Evolutionary conservation across 1,140 invertebrate genomes (phyloP).

Genomic region (Xylocopa sonorina): DNA sequence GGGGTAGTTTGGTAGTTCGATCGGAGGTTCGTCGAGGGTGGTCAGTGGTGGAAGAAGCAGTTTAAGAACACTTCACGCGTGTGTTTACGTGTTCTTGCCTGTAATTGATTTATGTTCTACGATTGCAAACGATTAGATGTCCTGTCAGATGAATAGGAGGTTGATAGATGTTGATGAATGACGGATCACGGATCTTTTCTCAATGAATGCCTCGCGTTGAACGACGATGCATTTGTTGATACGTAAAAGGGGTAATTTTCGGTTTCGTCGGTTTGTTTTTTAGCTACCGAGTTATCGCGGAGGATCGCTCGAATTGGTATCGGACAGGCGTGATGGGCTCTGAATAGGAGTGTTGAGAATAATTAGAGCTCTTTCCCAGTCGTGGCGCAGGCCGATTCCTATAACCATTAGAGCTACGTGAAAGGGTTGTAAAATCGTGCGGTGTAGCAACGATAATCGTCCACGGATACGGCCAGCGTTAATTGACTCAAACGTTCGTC

Average conservation of each 20-base stretch:
- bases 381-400: not conserved
- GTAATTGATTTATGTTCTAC: not conserved
- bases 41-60: not conserved
- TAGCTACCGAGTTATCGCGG: not conserved
- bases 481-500: slow-evolving; percentile 58
- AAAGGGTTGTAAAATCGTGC: not conserved
- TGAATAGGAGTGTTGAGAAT: not conserved
- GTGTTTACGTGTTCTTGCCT: not conserved
- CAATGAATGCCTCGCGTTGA: not conserved
- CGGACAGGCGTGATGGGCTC: too few relatives aligned
- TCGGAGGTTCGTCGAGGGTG: not conserved
- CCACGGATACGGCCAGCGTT: slow-evolving; percentile 22
- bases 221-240: too few relatives aligned
- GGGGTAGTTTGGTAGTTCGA: too few relatives aligned
- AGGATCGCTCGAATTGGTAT: not conserved
- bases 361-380: not conserved
- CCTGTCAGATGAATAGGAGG: not conserved
- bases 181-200: not conserved
- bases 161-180: slow-evolving; percentile 1
- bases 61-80: not conserved
- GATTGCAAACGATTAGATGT: not conserved
- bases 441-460: not conserved
- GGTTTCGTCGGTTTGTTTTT: not conserved
- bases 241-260: not conserved
- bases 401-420: not conserved